A percentile compares a stretch with the other conserved stretches of the same genome.
Evolutionary conservation across 2,797 vertebrate species (phyloP).

Genomic region (Scarus forsteni): DNA sequence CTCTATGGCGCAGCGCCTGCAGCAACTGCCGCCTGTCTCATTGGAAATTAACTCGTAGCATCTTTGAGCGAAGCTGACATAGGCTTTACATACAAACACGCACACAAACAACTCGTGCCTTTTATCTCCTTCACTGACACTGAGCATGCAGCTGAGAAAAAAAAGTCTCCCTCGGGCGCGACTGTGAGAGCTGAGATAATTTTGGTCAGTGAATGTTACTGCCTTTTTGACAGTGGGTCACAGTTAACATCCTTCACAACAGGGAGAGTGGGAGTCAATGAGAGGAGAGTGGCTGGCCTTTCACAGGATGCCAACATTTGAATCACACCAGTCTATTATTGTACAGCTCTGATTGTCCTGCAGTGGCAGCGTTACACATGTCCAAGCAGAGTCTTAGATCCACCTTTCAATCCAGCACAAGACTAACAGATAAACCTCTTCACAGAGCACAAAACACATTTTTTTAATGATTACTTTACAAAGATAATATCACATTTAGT

Average conservation of each 20-base stretch:
- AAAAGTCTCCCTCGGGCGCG: slow-evolving; percentile 62
- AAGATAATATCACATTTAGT: slow-evolving; percentile 51
- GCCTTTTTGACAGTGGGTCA: slow-evolving; percentile 60
- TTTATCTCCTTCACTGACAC: slow-evolving; percentile 60
- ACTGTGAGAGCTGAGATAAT: slow-evolving; percentile 70
- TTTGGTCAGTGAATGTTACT: slow-evolving; percentile 70
- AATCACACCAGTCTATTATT: slow-evolving; percentile 52
- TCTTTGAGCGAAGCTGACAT: slow-evolving; percentile 79
- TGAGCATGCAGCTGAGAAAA: slow-evolving; percentile 47
- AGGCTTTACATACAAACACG: slow-evolving; percentile 56
- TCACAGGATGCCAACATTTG: slow-evolving; percentile 58
- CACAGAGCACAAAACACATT: slow-evolving; percentile 62
- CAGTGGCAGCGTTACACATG: slow-evolving; percentile 26
- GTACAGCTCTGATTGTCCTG: slow-evolving; percentile 52
- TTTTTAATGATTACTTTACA: slow-evolving; percentile 68
- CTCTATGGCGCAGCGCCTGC: slow-evolving; percentile 69
- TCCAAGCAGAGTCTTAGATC: slow-evolving; percentile 44
- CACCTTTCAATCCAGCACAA: slow-evolving; percentile 45
- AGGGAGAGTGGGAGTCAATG: slow-evolving; percentile 53
- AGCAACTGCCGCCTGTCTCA: slow-evolving; percentile 72
- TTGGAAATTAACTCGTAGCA: slow-evolving; percentile 74
- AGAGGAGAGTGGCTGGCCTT: slow-evolving; percentile 46
- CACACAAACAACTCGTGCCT: slow-evolving; percentile 58
- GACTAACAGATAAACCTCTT: slow-evolving; percentile 45
- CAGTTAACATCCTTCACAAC: slow-evolving; percentile 64